These are phyloP conservation scores for Aspidoscelis tigris DNA, from an alignment of 2,113 vertebrate species.

Conservation along the genomic window DNA sequence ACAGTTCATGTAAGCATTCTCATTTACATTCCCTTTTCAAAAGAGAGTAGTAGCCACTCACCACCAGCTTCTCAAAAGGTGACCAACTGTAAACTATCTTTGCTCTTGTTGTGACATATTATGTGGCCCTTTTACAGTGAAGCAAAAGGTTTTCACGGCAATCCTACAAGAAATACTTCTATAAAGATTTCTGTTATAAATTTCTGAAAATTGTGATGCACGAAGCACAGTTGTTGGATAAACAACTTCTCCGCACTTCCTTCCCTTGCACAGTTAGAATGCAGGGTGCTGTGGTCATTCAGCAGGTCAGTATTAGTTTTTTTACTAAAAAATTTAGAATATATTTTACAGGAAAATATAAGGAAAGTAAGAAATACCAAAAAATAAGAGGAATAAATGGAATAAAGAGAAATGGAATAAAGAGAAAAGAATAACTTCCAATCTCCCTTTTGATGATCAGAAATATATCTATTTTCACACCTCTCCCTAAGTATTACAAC, in stretches of 20 bases:
- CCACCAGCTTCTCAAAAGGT: slow-evolving; percentile 1
- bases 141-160: too few relatives aligned
- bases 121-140: not conserved
- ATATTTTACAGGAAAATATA: too few relatives aligned
- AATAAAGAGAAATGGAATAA: too few relatives aligned
- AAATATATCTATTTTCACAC: too few relatives aligned
- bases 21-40: slow-evolving; percentile 53
- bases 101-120: not conserved
- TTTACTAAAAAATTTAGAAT: not conserved
- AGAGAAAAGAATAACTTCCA: too few relatives aligned
- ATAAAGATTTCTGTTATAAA: not conserved
- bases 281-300: too few relatives aligned
- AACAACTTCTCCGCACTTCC: not conserved
- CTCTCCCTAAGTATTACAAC: too few relatives aligned
- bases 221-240: not conserved
- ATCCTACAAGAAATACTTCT: not conserved
- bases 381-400: too few relatives aligned
- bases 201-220: not conserved
- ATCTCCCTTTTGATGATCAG: too few relatives aligned
- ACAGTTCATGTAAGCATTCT: slow-evolving; percentile 55
- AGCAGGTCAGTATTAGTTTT: not conserved
- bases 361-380: too few relatives aligned
- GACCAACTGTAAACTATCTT: not conserved
- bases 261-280: not conserved
- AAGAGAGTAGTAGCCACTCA: slow-evolving; percentile 14